Evolutionary conservation across 2,113 vertebrate genomes (phyloP).

Genomic region (Danionella cerebrum): DNA sequence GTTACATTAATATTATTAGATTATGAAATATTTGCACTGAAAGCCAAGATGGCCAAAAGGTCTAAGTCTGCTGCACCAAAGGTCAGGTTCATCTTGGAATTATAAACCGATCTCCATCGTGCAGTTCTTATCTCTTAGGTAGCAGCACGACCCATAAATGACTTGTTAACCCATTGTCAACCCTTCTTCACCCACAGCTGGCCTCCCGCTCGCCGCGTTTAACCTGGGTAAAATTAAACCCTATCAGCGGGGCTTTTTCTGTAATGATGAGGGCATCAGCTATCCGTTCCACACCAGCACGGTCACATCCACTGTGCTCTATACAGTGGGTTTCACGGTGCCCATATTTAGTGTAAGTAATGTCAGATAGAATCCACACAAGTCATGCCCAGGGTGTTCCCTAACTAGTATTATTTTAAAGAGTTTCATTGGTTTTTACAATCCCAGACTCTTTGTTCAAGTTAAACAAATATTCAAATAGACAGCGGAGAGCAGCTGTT

Average conservation of each 20-base stretch:
- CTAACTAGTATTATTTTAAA: not conserved
- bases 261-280: conserved; percentile 93
- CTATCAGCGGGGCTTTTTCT: conserved; percentile 98
- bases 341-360: conserved; percentile 97
- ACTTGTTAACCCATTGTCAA: conserved; percentile 67
- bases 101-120: not conserved
- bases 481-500: not conserved
- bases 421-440: not conserved
- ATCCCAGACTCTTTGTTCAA: not conserved
- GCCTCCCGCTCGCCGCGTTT: conserved; percentile 89
- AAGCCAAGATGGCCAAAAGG: no score
- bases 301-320: conserved; percentile 82
- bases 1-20: no score
- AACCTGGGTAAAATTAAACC: conserved; percentile 94
- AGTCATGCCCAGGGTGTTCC: conserved; percentile 18
- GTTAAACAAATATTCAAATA: not conserved
- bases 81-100: not conserved
- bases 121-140: not conserved
- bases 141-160: not conserved
- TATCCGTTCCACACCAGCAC: conserved; percentile 93
- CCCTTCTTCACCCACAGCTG: conserved; percentile 80
- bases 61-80: not conserved
- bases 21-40: no score
- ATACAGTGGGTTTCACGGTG: conserved; percentile 85
- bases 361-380: conserved; percentile 47